Conservation (phyloP, 2,797 vertebrate species). For the Spizella passerina region DNA sequence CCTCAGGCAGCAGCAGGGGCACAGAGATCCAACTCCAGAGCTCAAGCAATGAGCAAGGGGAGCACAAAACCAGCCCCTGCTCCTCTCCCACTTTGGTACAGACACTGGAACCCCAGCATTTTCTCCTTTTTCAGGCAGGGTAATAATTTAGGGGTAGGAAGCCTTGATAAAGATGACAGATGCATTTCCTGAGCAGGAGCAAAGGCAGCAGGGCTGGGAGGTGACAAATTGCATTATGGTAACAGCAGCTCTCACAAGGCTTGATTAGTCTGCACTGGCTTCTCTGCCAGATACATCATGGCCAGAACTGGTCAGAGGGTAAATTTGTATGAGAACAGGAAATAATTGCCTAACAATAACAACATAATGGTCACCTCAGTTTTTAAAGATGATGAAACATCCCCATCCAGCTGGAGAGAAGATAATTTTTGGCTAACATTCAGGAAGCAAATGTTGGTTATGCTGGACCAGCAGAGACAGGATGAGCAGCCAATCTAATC, state of each 20-base stretch:
- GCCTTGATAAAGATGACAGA: not conserved
- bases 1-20: not conserved
- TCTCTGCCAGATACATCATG: not conserved
- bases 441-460: slow-evolving; percentile 11
- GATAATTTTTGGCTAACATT: not conserved
- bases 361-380: slow-evolving; percentile 36
- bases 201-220: not conserved
- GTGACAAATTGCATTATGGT: not conserved
- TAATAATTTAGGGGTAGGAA: not conserved
- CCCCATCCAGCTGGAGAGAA: slow-evolving; percentile 18
- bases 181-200: not conserved
- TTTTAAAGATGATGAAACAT: slow-evolving; percentile 50
- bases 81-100: not conserved
- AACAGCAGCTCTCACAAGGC: not conserved
- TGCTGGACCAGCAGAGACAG: not conserved
- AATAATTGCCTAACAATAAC: slow-evolving; percentile 43
- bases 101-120: not conserved
- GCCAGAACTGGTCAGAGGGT: not conserved
- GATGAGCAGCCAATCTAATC: not conserved
- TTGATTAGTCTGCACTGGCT: not conserved
- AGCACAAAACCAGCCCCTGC: not conserved
- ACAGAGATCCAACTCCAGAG: not conserved
- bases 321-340: slow-evolving; percentile 2
- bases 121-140: not conserved
- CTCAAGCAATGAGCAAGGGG: not conserved